phyloP scores from a whole-genome alignment of 1,140 invertebrate genomes.

The Zaprionus ornatus region DNA sequence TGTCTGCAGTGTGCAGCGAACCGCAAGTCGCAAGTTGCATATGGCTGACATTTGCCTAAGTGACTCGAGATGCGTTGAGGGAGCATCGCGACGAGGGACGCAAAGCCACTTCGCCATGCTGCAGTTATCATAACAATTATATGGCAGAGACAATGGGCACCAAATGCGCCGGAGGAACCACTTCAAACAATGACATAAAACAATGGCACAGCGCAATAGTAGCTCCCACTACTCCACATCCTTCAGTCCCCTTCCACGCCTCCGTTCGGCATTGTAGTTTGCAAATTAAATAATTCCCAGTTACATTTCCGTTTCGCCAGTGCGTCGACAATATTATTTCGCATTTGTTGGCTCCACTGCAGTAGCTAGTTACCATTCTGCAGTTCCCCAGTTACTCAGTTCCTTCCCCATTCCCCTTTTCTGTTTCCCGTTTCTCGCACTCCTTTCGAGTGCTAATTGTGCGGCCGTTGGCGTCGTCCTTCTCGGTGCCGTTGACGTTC shows the following conservation, averaged over 20 bases:
- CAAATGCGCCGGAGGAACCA: conserved; percentile 45
- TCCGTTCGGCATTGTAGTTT: conserved; percentile 69
- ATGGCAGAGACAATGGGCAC: conserved; percentile 69
- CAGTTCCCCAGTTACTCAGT: conserved; percentile 6
- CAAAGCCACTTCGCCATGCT: conserved; percentile 47
- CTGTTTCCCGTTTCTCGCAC: background rate
- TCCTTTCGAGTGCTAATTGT: conserved; percentile 77
- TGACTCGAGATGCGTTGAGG: conserved; percentile 47
- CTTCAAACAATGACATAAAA: conserved; percentile 73
- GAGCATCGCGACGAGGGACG: background rate
- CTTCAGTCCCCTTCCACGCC: background rate
- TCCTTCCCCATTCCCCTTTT: background rate
- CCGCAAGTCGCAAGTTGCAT: conserved; percentile 38
- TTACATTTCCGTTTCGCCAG: conserved; percentile 74
- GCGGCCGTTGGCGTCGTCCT: conserved; percentile 64
- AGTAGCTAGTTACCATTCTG: conserved; percentile 10
- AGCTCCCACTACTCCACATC: conserved; percentile 23
- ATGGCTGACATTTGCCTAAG: conserved; percentile 69
- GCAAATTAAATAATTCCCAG: conserved; percentile 82
- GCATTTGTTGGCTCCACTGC: conserved; percentile 49
- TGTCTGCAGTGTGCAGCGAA: conserved; percentile 38
- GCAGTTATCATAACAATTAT: conserved; percentile 81
- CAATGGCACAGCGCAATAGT: conserved; percentile 45
- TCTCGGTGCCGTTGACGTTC: conserved; percentile 26
- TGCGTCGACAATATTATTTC: conserved; percentile 79